These are phyloP conservation scores for Sula dactylatra DNA, from an alignment of 2,113 vertebrate genomes.

Conservation along the genomic window DNA sequence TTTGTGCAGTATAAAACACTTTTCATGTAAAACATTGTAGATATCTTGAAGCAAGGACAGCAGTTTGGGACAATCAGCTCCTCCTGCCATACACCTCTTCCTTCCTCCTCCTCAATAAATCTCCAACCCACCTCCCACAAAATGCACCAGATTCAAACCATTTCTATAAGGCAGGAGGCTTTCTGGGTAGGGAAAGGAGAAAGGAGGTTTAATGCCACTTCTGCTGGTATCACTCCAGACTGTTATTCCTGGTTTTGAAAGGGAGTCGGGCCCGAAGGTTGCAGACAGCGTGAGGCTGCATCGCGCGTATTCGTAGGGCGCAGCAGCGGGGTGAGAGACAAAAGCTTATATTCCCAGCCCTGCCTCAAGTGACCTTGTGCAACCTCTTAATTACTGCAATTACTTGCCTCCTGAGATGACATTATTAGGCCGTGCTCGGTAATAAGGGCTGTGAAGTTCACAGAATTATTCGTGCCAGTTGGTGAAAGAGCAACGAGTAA, in stretches of 20 bases:
- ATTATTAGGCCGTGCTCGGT: slow-evolving; percentile 50
- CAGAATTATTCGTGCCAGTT: slow-evolving; percentile 36
- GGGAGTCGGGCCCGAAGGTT: neutral
- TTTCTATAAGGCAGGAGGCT: neutral
- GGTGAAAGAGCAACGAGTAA: slow-evolving; percentile 7
- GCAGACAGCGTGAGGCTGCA: neutral
- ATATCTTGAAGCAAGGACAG: neutral
- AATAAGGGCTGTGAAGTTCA: slow-evolving; percentile 67
- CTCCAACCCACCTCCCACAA: neutral
- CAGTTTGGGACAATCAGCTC: neutral
- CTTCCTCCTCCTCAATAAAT: neutral
- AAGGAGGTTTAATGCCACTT: neutral
- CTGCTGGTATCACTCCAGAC: neutral
- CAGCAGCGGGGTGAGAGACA: slow-evolving; percentile 10
- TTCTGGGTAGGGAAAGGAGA: neutral
- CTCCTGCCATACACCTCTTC: rapidly evolving
- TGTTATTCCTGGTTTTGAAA: neutral
- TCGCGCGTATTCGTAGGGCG: neutral
- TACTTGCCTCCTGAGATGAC: slow-evolving; percentile 68
- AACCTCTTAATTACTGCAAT: slow-evolving; percentile 72
- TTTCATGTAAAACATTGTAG: neutral
- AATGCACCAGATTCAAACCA: neutral
- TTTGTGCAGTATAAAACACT: neutral
- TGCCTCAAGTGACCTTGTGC: slow-evolving; percentile 63
- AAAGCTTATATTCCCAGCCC: slow-evolving; percentile 63